Evolutionary conservation across 2,888 invertebrate genomes (phyloP), one percentile per base, ranked within the genome.

Genomic region (Ceraclea dissimilis): DNA sequence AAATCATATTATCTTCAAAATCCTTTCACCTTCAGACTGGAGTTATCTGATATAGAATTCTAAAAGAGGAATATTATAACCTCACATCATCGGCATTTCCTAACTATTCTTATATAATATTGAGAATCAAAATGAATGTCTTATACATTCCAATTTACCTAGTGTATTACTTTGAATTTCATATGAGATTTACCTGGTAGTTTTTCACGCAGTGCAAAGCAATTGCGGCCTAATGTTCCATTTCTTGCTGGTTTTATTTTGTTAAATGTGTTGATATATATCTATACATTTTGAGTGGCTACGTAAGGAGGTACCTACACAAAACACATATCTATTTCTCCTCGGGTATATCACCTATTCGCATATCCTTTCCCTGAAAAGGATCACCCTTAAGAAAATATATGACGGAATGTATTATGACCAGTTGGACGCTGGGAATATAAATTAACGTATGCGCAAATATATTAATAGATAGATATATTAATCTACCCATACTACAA

Each of bases 41-140:
- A 33, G 53, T 52, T 33, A 57, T 49, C 60, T 60, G 57, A 60
- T 60, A 51, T 57, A 57, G 57, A 57, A 60, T 60, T 60, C 60
- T 57, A 50, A 51, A 52, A 52, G 60, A 46, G 52, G 54, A 57
- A 57, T 57, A 60, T 57, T 47, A 51, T 52, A 44, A 54, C 55
- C 54, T 54, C 53, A 44, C 53, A 51, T 26, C 53, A 31, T 26
- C 26, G 10, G n/a, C 51, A 11, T 19, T 21, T 18, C 33, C 26
- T 26, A 6, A 26, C 26, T 26, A 26, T 26, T 26, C 26, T 26
- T 26, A 26, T n/a, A n/a, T 26, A 26, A 26, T 26, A 26, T 6
- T 26, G 10, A 26, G 4, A 26, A 6, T 10, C 10, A 10, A 26
- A 26, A 26, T 26, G 26, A 6, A 26, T 26, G 26, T 26, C 5